A percentile compares a stretch with the other conserved stretches of the same genome.
Evolutionary conservation across 1,140 invertebrate genomes (phyloP).

Genomic region (Myzus persicae): DNA sequence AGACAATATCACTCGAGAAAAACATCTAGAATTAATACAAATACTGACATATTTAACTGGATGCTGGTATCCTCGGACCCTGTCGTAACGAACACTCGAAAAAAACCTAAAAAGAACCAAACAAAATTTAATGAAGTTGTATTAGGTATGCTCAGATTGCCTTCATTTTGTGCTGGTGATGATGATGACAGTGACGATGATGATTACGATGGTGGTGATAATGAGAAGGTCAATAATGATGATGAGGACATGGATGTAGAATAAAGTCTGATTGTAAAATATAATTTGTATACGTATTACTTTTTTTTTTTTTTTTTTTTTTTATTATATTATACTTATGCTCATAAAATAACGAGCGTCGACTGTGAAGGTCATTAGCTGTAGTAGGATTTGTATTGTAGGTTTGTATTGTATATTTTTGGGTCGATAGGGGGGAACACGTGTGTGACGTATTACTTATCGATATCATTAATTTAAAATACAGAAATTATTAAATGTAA

Average conservation of each 20-base stretch:
- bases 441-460: too few species aligned
- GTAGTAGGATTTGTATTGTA: too few species aligned
- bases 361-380: too few species aligned
- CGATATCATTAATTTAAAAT: too few species aligned
- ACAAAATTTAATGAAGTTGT: constrained; percentile 7
- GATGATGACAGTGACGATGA: neutral
- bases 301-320: too few species aligned
- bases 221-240: neutral
- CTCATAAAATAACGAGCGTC: too few species aligned
- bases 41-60: constrained; percentile 30
- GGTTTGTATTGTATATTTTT: too few species aligned
- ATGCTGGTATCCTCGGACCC: neutral
- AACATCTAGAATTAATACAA: neutral
- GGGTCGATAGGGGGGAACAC: too few species aligned
- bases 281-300: too few species aligned
- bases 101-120: constrained; percentile 5
- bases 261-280: too few species aligned
- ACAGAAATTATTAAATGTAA: too few species aligned
- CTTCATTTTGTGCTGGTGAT: neutral
- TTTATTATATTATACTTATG: too few species aligned
- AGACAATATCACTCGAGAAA: constrained; percentile 3
- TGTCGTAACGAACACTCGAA: neutral
- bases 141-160: neutral
- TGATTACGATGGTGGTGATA: neutral
- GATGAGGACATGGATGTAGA: neutral